These are phyloP conservation scores for Byasa hedistus DNA, from an alignment of 2,888 invertebrate genomes.

Conservation along the genomic window DNA sequence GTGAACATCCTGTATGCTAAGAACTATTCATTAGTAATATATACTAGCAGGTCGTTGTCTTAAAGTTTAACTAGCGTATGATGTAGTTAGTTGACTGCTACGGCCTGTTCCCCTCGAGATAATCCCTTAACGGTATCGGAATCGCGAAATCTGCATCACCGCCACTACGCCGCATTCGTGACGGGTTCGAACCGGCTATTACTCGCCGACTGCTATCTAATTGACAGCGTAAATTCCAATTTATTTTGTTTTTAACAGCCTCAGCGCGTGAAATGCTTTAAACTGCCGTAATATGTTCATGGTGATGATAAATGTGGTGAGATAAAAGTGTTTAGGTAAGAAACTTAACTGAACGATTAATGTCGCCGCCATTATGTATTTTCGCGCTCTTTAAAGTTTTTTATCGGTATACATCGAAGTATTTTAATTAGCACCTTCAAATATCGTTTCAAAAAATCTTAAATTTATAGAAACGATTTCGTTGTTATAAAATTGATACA, in stretches of 20 bases:
- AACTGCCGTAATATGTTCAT: conserved; percentile 19
- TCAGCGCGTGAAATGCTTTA: conserved; percentile 32
- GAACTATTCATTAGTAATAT: neutral
- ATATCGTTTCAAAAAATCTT: too few species aligned
- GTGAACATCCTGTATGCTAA: too few species aligned
- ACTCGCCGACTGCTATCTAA: conserved; percentile 51
- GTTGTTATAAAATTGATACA: too few species aligned
- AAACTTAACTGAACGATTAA: conserved; percentile 14
- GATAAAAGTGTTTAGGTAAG: conserved; percentile 22
- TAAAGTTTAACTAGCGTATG: conserved; percentile 44
- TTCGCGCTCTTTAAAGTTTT: conserved; percentile 3
- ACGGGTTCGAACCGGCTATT: conserved; percentile 49
- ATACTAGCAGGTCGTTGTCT: neutral
- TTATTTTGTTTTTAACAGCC: conserved; percentile 56
- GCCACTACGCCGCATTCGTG: conserved; percentile 43
- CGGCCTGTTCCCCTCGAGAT: conserved; percentile 62
- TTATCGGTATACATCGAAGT: neutral
- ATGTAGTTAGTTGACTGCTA: conserved; percentile 66
- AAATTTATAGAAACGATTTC: too few species aligned
- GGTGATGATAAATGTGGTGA: conserved; percentile 22
- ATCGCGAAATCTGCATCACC: conserved; percentile 63
- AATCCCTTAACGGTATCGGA: conserved; percentile 66
- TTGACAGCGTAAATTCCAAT: conserved; percentile 56
- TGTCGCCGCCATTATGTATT: conserved; percentile 9
- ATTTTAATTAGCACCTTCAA: too few species aligned